Evolutionary conservation across 2,113 vertebrate species (phyloP), one percentile per base, ranked within the genome.

Genomic region (Struthio camelus): DNA sequence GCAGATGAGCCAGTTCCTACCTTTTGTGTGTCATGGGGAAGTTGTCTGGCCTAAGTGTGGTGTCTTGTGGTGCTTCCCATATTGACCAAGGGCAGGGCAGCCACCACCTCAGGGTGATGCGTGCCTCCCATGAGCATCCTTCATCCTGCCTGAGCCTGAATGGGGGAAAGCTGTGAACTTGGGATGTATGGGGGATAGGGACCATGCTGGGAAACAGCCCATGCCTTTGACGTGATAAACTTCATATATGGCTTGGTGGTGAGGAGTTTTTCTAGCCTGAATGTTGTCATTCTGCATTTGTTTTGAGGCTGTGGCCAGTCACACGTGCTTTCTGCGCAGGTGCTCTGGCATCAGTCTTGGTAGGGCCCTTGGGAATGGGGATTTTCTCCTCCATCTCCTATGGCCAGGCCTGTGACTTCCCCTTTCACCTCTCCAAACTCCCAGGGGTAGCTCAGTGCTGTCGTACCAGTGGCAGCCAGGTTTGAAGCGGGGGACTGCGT

Each of bases 11-110:
- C 20, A 20, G 9, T 77, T 69, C 71, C 87, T 67, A 17, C 28
- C 18, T 38, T 9, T 1, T 16, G 11, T 0, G 0, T 15, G 9
- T 48, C 10, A 8, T 3, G 1, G 32, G 61, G 64, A 80, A 20
- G 11, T 46, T 18, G 12, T 69, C 76, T 90, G 79, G 44, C 44
- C 88, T 76, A 42, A 64, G 6, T 48, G 10, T 16, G 28, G 62
- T 30, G 11, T 73, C 36, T 70, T 40, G 65, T 85, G 85, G 10
- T 80, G 38, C 58, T 25, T 14, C 58, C 62, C 67, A 28, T 17
- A 18, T 38, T 71, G 80, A 25, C 34, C 73, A 64, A 88, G 23
- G 28, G 19, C 11, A 11, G 38, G 48, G 20, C 1, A 2, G 28
- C 34, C 20, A 22, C 46, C 24, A 11, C 20, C 34, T 36, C 36